These are phyloP conservation scores for Clarias pachynema DNA, from an alignment of 2,797 vertebrate species.

Conservation along the genomic window DNA sequence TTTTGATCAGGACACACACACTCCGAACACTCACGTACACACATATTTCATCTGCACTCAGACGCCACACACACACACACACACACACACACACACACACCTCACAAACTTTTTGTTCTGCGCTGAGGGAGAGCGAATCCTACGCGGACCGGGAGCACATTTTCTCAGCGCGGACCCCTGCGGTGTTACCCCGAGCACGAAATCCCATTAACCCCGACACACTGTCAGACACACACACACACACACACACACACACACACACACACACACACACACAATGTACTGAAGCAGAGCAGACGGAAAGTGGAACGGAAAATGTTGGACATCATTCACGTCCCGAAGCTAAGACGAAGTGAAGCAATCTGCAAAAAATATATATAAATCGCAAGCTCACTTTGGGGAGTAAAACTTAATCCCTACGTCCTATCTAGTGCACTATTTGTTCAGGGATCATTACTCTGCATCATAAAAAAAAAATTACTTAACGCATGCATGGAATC, in stretches of 20 bases:
- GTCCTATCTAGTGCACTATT: not conserved
- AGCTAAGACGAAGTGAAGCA: not conserved
- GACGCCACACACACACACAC: constrained; percentile 30
- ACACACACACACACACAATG: constrained; percentile 2
- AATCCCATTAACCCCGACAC: constrained; percentile 75
- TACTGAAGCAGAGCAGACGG: not conserved
- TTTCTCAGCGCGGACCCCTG: constrained; percentile 64
- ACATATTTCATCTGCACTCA: constrained; percentile 1
- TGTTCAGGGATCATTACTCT: not conserved
- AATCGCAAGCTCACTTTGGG: not conserved
- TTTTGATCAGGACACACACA: constrained; percentile 13
- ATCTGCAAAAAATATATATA: too few species aligned
- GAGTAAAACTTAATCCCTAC: not conserved
- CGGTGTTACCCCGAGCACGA: constrained; percentile 70
- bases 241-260: constrained; percentile 55
- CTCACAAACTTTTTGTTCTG: constrained; percentile 61
- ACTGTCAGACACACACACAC: constrained; percentile 59
- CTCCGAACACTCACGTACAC: constrained; percentile 13
- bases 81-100: constrained; percentile 52
- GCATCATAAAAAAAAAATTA: not conserved
- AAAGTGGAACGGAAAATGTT: not conserved
- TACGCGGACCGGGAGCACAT: constrained; percentile 68
- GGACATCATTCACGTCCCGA: not conserved
- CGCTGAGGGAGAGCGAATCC: constrained; percentile 66
- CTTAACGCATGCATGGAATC: not conserved